A percentile compares a stretch with the other conserved stretches of the same genome.
Evolutionary conservation across 2,113 vertebrate genomes (phyloP).

Genomic region (Chamaea fasciata): DNA sequence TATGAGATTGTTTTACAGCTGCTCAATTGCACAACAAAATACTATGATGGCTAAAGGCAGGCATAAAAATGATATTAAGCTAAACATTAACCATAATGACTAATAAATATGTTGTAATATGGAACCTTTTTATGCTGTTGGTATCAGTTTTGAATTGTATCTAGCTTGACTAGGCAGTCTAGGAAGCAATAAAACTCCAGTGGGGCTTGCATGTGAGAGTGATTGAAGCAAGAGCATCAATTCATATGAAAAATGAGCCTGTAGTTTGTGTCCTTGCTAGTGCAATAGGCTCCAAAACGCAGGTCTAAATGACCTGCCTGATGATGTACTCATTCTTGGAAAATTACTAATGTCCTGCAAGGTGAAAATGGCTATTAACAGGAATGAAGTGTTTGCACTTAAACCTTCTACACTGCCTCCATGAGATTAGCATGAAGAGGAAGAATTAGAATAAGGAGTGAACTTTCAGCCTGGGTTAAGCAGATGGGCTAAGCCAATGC

Average conservation of each 20-base stretch:
- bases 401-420: not conserved
- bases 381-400: not conserved
- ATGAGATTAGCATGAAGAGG: not conserved
- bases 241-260: not conserved
- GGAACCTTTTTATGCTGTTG: not conserved
- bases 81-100: constrained; percentile 63
- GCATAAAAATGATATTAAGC: constrained; percentile 37
- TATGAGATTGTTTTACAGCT: constrained; percentile 45
- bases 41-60: constrained; percentile 33
- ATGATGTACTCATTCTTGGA: not conserved
- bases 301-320: not conserved
- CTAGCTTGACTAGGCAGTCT: not conserved
- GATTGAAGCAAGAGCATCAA: not conserved
- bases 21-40: constrained; percentile 51
- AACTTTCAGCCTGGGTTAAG: not conserved
- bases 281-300: not conserved
- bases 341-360: constrained; percentile 20
- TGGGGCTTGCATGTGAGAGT: not conserved
- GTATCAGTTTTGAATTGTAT: constrained; percentile 17
- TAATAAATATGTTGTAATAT: constrained; percentile 49
- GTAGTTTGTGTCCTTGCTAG: not conserved
- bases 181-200: constrained; percentile 30
- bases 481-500: not conserved
- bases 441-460: not conserved
- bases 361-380: constrained; percentile 1